Percentiles rank a stretch among this genome's conserved stretches.
phyloP scores from a whole-genome alignment of 2,888 invertebrate genomes.

The Mechanitis messenoides region DNA sequence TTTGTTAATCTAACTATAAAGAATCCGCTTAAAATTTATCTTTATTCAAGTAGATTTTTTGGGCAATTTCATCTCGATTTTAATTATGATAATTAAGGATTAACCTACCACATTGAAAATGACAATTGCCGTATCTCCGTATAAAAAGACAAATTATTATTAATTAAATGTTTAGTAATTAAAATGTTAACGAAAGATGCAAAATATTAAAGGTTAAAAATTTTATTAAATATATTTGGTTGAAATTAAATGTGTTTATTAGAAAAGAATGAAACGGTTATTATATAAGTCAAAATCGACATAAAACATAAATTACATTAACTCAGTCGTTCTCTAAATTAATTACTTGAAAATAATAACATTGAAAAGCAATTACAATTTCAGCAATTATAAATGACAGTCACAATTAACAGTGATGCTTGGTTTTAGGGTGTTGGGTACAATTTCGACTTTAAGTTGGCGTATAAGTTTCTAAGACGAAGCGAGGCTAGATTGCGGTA shows the following conservation, averaged over 20 bases:
- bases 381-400: conserved; percentile 18
- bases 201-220: too few species aligned
- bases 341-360: conserved; percentile 12
- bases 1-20: conserved; percentile 48
- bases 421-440: conserved; percentile 81
- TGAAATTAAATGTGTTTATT: too few species aligned
- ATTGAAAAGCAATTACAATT: conserved; percentile 14
- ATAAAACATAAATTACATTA: conserved; percentile 11
- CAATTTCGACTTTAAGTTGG: conserved; percentile 89
- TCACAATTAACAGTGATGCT: conserved; percentile 18
- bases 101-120: conserved; percentile 6
- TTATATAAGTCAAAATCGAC: neutral
- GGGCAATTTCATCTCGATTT: conserved; percentile 22
- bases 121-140: neutral
- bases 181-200: too few species aligned
- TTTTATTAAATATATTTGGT: too few species aligned
- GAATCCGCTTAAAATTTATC: conserved; percentile 27
- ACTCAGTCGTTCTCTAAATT: conserved; percentile 13
- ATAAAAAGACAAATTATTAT: neutral
- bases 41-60: conserved; percentile 18
- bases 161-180: too few species aligned
- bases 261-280: too few species aligned
- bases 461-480: conserved; percentile 87
- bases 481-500: conserved; percentile 86
- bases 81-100: conserved; percentile 17